Conservation (phyloP, 2,888 invertebrate species). For the Ophioninae sp. region DNA sequence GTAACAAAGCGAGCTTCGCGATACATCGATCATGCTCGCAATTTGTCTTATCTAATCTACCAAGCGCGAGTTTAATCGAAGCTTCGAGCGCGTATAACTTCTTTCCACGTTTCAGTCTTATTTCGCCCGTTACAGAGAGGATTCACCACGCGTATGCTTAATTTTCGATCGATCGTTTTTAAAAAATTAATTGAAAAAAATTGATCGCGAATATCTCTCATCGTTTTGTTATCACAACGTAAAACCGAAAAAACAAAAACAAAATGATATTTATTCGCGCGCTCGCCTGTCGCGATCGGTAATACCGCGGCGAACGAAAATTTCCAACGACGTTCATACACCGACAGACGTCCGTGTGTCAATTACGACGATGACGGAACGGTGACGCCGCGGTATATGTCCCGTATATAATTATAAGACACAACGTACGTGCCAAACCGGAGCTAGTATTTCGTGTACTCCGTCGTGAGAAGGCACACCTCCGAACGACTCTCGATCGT, state of each 20-base stretch:
- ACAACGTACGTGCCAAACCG: slow-evolving; percentile 21
- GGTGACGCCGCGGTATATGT: slow-evolving; percentile 10
- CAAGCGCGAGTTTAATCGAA: slow-evolving; percentile 49
- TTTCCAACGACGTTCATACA: slow-evolving; percentile 25
- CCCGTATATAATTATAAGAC: background rate
- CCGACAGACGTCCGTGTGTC: slow-evolving; percentile 27
- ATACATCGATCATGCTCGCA: slow-evolving; percentile 42
- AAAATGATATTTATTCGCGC: slow-evolving; percentile 11
- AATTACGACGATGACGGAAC: slow-evolving; percentile 49
- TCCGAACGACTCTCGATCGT: slow-evolving; percentile 23
- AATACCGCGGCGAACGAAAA: slow-evolving; percentile 34
- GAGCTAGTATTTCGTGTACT: slow-evolving; percentile 24
- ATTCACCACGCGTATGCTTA: background rate
- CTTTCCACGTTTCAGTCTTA: slow-evolving; percentile 16
- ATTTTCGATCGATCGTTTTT: background rate
- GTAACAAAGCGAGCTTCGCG: slow-evolving; percentile 3
- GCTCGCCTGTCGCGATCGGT: slow-evolving; percentile 5
- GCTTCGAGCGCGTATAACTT: slow-evolving; percentile 40
- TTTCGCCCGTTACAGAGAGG: background rate
- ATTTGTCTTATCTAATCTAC: slow-evolving; percentile 60
- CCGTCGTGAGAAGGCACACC: slow-evolving; percentile 13
- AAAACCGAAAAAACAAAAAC: background rate
- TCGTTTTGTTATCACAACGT: background rate
- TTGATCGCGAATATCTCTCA: background rate
- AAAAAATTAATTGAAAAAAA: background rate